These are phyloP conservation scores for Cerceris ruficornis DNA, from an alignment of 2,888 invertebrate genomes.

Conservation along the genomic window DNA sequence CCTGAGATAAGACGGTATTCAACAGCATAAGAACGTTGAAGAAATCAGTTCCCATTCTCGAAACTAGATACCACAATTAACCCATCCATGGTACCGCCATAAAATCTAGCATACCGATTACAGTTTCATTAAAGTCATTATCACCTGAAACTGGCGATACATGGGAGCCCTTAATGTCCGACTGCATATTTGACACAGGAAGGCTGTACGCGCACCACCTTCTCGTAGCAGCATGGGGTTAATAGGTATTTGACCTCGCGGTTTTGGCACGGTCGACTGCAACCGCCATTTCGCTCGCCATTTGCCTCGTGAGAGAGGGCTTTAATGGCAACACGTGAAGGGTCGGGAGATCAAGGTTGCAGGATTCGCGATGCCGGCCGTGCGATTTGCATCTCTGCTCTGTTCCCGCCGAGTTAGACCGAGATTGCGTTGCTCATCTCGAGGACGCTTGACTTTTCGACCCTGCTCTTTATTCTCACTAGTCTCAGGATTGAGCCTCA, in stretches of 20 bases:
- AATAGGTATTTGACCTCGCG: conserved; percentile 59
- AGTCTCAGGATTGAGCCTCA: no score
- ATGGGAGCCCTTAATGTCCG: conserved; percentile 9
- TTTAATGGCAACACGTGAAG: conserved; percentile 40
- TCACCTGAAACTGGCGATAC: conserved; percentile 14
- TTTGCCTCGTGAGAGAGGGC: conserved; percentile 42
- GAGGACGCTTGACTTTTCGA: conserved; percentile 4
- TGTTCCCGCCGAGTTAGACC: conserved; percentile 7
- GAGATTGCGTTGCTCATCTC: background rate
- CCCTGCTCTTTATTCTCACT: background rate
- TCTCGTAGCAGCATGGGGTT: conserved; percentile 40
- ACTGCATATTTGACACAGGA: conserved; percentile 13
- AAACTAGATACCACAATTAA: no score
- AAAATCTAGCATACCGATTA: background rate
- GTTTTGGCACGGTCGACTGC: conserved; percentile 47
- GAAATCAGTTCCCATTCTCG: no score
- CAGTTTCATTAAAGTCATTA: conserved; percentile 8
- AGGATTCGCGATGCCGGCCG: conserved; percentile 25
- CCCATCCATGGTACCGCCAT: no score
- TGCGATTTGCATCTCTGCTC: conserved; percentile 41
- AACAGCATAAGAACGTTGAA: no score
- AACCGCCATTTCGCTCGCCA: conserved; percentile 43
- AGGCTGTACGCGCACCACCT: background rate
- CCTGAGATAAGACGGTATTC: no score
- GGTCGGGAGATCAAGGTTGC: conserved; percentile 45